Evolutionary conservation across 2,113 vertebrate genomes (phyloP), one percentile per base, ranked within the genome.

Genomic region (Brachyhypopomus gauderio): DNA sequence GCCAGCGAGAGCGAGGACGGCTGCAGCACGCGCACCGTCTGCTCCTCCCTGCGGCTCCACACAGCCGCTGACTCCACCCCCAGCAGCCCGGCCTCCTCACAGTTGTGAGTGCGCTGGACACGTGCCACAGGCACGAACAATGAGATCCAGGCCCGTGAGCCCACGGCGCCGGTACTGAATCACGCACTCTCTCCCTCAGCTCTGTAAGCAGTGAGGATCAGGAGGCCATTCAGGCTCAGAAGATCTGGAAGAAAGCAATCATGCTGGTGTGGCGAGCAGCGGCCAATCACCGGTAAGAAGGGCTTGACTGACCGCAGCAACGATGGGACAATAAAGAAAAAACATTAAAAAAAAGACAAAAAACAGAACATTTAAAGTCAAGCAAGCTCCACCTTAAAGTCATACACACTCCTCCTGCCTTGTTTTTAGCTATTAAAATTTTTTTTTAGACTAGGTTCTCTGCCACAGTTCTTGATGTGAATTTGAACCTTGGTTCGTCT

Each of bases 231-330:
- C 97, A 98, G 88, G 97, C 97, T 81, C 97, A 98, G 90, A 98
- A 98, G 92, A 98, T 98, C 83, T 98, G 97, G 97, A 98, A 98
- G 91, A 98, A 98, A 90, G 95, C 97, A 67, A 98, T 98, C 85
- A 98, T 98, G 97, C 91, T 98, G 81, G 97, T 98, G 80, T 98
- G 97, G 97, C 95, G 97, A 88, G 97, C 97, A 72, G 97, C 97
- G 78, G 97, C 97, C 86, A 99, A 99, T 95, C 97, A 99, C 90
- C 96, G 97, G 97, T 96, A 63, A 90, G 89, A 60, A 7, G 14
- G n/a, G 17, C 48, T 56, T 17, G 14, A 36, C 4, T 36, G 34
- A 20, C 30, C 7, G 20, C 34, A 67, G 14, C 45, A 14, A 52
- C 12, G 45, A 8, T 52, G 45, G 45, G 45, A 14, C 45, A 52